Conservation (phyloP, 1,140 invertebrate genomes). For the Thaumetopoea pityocampa region DNA sequence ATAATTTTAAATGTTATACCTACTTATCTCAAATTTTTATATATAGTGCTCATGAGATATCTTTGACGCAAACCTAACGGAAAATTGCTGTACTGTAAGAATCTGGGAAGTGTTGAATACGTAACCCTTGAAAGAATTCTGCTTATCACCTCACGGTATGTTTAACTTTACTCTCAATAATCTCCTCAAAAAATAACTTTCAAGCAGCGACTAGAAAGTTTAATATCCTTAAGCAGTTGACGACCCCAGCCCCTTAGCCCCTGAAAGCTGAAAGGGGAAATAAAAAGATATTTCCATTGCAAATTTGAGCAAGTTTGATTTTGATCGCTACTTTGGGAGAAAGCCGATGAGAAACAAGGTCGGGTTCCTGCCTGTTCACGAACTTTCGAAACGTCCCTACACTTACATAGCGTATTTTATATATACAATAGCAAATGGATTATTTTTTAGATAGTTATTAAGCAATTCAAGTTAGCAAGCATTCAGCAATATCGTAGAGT, state of each 20-base stretch:
- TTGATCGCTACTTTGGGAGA: slow-evolving; percentile 43
- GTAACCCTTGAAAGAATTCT: not conserved
- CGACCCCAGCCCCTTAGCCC: slow-evolving; percentile 37
- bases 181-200: slow-evolving; percentile 21
- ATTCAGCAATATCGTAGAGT: too few species aligned
- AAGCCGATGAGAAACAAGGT: slow-evolving; percentile 38
- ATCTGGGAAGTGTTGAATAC: not conserved
- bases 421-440: too few species aligned
- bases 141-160: too few species aligned
- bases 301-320: slow-evolving; percentile 60
- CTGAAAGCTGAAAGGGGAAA: slow-evolving; percentile 56
- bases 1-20: too few species aligned
- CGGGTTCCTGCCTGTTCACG: slow-evolving; percentile 26
- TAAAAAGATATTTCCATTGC: slow-evolving; percentile 65
- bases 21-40: too few species aligned
- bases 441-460: too few species aligned
- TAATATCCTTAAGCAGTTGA: slow-evolving; percentile 55
- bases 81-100: too few species aligned
- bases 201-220: slow-evolving; percentile 36
- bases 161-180: too few species aligned
- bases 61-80: too few species aligned
- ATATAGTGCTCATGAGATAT: too few species aligned
- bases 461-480: too few species aligned
- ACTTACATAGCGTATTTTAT: slow-evolving; percentile 5
- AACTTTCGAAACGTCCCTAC: slow-evolving; percentile 20